A percentile compares a stretch with the other conserved stretches of the same genome.
phyloP scores from a whole-genome alignment of 2,888 invertebrate species.

The Steinernema scapterisci region DNA sequence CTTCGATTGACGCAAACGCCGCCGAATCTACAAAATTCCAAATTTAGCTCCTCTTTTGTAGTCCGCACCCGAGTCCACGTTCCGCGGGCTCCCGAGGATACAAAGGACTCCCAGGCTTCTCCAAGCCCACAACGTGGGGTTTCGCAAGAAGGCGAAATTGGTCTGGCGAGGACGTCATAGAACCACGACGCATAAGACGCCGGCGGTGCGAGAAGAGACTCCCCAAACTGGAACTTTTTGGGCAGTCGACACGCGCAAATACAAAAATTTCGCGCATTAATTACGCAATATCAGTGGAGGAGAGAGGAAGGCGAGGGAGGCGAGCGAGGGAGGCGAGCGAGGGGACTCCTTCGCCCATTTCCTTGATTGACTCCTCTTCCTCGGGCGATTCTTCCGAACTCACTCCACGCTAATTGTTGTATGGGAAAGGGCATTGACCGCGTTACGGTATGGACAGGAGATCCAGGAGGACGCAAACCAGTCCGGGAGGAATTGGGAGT shows the following conservation, averaged over 20 bases:
- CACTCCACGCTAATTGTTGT: conserved; percentile 13
- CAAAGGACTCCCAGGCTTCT: not conserved
- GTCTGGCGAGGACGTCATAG: too few species aligned
- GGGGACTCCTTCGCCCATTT: not conserved
- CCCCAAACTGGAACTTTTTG: too few species aligned
- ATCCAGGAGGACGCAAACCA: not conserved
- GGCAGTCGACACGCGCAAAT: not conserved
- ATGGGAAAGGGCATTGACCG: conserved; percentile 29
- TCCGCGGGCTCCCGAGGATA: not conserved
- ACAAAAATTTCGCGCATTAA: conserved; percentile 17
- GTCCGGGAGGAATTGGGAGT: conserved; percentile 3
- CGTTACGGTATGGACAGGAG: conserved; percentile 14
- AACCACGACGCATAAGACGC: too few species aligned
- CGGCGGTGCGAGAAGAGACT: too few species aligned
- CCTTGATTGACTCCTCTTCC: conserved; percentile 28
- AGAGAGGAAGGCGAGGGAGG: too few species aligned
- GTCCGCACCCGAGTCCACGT: not conserved
- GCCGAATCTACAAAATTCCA: not conserved
- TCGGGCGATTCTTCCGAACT: not conserved
- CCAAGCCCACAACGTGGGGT: not conserved
- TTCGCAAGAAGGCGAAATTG: not conserved
- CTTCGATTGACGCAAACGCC: not conserved
- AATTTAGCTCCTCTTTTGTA: not conserved
- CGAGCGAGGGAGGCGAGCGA: too few species aligned
- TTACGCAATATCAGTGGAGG: conserved; percentile 19